A percentile compares a stretch with the other conserved stretches of the same genome.
These are phyloP conservation scores for Acrossocheilus fasciatus DNA, from an alignment of 2,797 vertebrate species.

Conservation along the genomic window DNA sequence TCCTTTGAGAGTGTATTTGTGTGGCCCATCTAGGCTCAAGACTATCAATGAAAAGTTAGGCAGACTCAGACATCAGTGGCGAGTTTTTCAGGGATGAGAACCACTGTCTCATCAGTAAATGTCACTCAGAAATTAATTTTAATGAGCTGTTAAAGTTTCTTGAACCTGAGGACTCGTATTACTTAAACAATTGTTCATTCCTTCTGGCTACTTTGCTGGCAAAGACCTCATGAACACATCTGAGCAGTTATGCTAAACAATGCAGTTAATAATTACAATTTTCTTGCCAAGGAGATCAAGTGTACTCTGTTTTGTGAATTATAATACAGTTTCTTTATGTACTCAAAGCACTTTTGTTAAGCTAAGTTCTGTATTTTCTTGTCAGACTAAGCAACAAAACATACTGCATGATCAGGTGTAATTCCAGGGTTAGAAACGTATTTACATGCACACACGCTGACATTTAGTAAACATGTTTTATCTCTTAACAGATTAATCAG, in stretches of 20 bases:
- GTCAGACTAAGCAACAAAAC: not conserved
- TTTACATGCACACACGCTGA: conserved; percentile 9
- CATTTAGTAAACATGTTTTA: conserved; percentile 5
- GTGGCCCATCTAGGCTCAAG: too few species aligned
- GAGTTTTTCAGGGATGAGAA: not conserved
- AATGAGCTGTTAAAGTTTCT: not conserved
- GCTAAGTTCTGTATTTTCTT: not conserved
- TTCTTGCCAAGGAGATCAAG: not conserved
- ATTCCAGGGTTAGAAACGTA: not conserved
- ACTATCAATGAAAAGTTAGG: not conserved
- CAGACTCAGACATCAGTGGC: not conserved
- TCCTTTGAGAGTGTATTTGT: not conserved
- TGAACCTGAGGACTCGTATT: not conserved
- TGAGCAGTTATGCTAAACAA: not conserved
- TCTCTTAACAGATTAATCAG: not conserved
- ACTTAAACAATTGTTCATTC: too few species aligned
- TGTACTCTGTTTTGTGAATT: not conserved
- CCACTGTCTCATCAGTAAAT: too few species aligned
- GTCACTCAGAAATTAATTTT: not conserved
- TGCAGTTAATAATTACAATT: not conserved
- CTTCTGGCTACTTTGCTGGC: not conserved
- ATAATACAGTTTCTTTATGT: not conserved
- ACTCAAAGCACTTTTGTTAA: not conserved
- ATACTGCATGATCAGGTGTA: not conserved
- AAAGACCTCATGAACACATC: not conserved